A percentile compares a stretch with the other conserved stretches of the same genome.
phyloP scores from a whole-genome alignment of 37 sponge, comb jelly and placozoan species.

The Ephydatia muelleri region DNA sequence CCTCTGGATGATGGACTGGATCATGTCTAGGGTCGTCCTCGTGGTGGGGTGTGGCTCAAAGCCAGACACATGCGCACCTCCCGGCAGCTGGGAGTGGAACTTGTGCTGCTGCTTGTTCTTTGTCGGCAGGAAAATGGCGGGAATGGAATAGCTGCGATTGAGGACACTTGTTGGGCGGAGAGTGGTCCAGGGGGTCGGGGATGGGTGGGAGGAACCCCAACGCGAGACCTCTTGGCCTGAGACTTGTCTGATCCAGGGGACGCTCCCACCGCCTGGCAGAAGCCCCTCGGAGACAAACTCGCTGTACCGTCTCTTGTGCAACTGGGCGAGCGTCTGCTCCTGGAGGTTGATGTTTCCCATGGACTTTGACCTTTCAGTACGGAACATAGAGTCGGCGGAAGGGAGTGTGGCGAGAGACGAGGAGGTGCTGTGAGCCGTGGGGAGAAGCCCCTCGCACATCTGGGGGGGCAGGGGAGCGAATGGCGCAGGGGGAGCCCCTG shows the following conservation, averaged over 20 bases:
- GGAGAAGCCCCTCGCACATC: background rate
- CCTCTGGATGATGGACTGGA: conserved; percentile 56
- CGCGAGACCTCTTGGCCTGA: conserved; percentile 2
- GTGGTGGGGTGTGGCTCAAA: background rate
- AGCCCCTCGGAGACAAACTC: too few species aligned
- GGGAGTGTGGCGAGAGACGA: background rate
- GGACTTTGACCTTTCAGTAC: conserved; percentile 34
- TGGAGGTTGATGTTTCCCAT: conserved; percentile 38
- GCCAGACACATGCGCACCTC: background rate
- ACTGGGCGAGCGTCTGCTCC: too few species aligned
- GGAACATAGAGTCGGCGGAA: background rate
- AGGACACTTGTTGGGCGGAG: conserved; percentile 7
- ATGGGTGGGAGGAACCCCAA: background rate
- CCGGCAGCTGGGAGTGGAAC: background rate
- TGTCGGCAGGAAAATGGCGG: conserved; percentile 39
- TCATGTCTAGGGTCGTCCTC: conserved; percentile 68
- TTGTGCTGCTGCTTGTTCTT: conserved; percentile 3
- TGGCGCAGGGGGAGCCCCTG: background rate
- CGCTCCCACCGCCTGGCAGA: too few species aligned
- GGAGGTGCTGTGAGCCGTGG: too few species aligned
- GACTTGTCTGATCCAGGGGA: too few species aligned
- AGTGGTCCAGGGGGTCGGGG: conserved; percentile 25
- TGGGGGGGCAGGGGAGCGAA: background rate
- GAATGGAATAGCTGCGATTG: conserved; percentile 42
- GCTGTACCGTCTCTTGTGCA: too few species aligned